Base-by-base conservation (phyloP, 2,113 vertebrate species). In the Nymphicus hollandicus region DNA sequence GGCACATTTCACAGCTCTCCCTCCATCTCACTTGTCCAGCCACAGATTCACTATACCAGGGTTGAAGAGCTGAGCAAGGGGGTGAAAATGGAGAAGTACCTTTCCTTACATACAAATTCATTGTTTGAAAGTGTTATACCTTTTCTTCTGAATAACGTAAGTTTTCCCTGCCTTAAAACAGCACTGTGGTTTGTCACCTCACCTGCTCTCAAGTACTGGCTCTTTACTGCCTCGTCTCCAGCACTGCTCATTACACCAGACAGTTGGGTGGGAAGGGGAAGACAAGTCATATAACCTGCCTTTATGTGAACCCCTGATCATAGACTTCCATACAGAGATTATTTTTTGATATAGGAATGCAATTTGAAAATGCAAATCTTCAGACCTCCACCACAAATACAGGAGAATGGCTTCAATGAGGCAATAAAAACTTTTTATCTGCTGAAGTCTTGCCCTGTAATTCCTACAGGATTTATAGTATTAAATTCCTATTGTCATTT, bases 401-500 rank as follows among this genome's bases (percentile, higher is more conserved):
- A 73, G 2, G 2, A 77, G 27, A 71, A 79, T 60, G 0, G 55
- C 52, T 88, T 60, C 25, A 76, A 31, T 24, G 28, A 22, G 14
- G 14, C 52, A 89, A 68, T 33, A 47, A 79, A 91, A 95, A 16
- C 19, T 89, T 74, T 70, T 25, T 60, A 64, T 72, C 41, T 76
- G 65, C 61, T 84, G 15, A 92, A 91, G 37, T 76, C 61, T 6
- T 11, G 64, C 55, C 60, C 28, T 41, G 15, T 81, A 90, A 77
- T 16, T 78, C 80, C 46, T 64, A 43, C 29, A 44, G 65, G 27
- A 25, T 76, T 93, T 88, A 81, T 23, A 83, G 28, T 24, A 90
- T 94, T 93, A 86, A 81, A 85, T 65, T 74, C 33, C 52, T 52
- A 60, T 18, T 50, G 19, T 50, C 66, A 33, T 53, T 88, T 55